Evolutionary conservation across 2,797 vertebrate genomes (phyloP).

Genomic region (Synaphobranchus kaupii): DNA sequence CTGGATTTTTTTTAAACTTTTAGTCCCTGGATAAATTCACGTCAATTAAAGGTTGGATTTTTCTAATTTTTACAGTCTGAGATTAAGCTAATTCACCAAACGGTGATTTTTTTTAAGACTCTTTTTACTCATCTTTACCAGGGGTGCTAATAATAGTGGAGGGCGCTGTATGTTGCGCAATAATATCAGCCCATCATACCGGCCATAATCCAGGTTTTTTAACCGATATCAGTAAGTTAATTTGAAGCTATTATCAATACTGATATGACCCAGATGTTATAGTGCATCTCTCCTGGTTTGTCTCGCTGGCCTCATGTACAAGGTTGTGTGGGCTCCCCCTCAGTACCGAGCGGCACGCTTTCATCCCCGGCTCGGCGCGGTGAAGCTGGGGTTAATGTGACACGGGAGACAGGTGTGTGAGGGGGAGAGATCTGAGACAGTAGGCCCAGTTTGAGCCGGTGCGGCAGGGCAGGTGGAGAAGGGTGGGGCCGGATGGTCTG

Average conservation of each 20-base stretch:
- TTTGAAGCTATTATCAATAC: background rate
- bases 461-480: background rate
- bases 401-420: constrained; percentile 9
- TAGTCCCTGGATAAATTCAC: too few species aligned
- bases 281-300: background rate
- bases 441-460: background rate
- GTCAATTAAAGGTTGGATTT: too few species aligned
- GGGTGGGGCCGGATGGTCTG: background rate
- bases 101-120: too few species aligned
- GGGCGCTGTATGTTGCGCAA: background rate
- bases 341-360: background rate
- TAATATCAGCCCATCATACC: background rate
- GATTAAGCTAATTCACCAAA: too few species aligned
- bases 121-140: too few species aligned
- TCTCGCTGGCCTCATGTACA: background rate
- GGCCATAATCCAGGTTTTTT: background rate
- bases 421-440: background rate
- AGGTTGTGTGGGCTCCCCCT: background rate
- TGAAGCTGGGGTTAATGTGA: background rate
- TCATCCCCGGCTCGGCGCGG: background rate
- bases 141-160: too few species aligned
- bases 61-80: too few species aligned
- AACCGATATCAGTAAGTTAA: background rate
- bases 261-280: too few species aligned
- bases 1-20: too few species aligned